Conservation (phyloP, 2,888 invertebrate species). For the Nebria brevicollis region DNA sequence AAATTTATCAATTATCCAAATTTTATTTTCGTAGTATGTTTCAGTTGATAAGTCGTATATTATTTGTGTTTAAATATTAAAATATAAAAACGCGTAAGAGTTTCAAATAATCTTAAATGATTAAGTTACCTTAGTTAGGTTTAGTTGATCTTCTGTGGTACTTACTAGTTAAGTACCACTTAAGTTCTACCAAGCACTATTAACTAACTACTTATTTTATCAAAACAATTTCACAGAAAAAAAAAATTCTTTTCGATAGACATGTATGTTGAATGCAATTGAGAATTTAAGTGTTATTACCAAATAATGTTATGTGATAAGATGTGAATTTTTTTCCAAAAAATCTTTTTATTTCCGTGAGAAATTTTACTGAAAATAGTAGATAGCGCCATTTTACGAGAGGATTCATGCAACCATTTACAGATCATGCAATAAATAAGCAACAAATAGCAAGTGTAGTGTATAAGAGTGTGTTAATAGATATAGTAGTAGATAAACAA, state of each 20-base stretch:
- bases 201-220: not conserved
- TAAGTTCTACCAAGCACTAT: not conserved
- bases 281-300: too few relatives aligned
- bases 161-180: not conserved
- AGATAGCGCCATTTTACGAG: not conserved
- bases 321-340: not conserved
- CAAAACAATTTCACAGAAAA: not conserved
- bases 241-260: not conserved
- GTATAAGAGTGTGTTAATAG: not conserved
- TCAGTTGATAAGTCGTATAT: not conserved
- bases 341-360: not conserved
- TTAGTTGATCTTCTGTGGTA: not conserved
- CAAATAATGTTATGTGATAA: not conserved
- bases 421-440: not conserved
- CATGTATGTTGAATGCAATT: too few relatives aligned
- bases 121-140: not conserved
- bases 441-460: not conserved
- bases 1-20: not conserved
- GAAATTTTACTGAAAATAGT: not conserved
- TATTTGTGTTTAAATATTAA: not conserved
- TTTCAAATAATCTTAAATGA: not conserved
- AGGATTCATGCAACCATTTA: not conserved
- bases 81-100: not conserved
- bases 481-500: not conserved
- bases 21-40: not conserved